Base-by-base conservation (phyloP, 2,797 vertebrate genomes). In the Erethizon dorsatum region DNA sequence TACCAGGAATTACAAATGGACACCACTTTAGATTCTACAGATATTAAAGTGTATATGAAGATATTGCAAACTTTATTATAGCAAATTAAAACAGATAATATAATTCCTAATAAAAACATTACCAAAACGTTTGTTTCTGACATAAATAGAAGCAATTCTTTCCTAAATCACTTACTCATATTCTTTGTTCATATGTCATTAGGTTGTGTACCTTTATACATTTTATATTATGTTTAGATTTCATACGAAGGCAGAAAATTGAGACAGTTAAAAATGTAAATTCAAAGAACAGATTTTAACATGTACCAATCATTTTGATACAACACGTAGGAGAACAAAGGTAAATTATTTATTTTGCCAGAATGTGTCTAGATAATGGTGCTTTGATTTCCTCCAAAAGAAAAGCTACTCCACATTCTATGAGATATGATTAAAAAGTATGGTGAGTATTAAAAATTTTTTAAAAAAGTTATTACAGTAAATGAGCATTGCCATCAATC, bases 341-440 rank as follows among this genome's bases (percentile, higher is more conserved):
- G n/a, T 14, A 92, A 97, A 91, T 96, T 33, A 88, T 18, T 96
- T 84, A 90, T 97, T 94, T 96, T 77, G 22, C 18, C 47, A 26
- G 56, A 83, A 11, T 96, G 45, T 95, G 87, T 97, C 98, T 96
- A 96, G 83, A 73, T 71, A 97, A 94, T 15, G 24, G 67, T 98
- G 92, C 37, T 98, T 96, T 97, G 61, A 71, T 87, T 93, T 97
- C 91, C 96, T 92, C 87, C 84, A 37, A 56, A 84, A 82, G n/a
- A 52, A 88, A 95, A 92, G 57, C 41, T 45, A 89, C 11, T 95
- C 5, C 41, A 37, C 18, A 87, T 59, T 89, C 31, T 10, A 75
- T 26, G 24, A 47, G 20, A 11, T 47, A 75, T 47, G 24, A 45
- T 67, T 57, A 57, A 75, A 73, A 75, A 47, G 28, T 77, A 17